Percentiles rank a stretch among this genome's conserved stretches.
These are phyloP conservation scores for Microcebus murinus DNA, from an alignment of 2,113 vertebrate genomes.

Conservation along the genomic window DNA sequence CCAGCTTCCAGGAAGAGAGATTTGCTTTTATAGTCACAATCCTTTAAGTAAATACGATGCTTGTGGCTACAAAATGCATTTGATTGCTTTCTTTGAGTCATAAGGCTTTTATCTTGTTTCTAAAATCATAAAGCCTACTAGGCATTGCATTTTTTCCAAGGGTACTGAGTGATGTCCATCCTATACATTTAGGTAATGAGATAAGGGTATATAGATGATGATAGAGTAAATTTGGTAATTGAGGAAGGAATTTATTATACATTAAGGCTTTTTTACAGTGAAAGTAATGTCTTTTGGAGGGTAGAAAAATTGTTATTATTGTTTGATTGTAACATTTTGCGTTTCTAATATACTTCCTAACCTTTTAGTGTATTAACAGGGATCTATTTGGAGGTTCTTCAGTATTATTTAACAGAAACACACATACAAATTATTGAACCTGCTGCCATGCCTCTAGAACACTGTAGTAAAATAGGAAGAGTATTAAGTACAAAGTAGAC, in stretches of 20 bases:
- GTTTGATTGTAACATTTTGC: constrained; percentile 14
- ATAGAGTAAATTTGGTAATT: constrained; percentile 57
- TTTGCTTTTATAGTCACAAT: constrained; percentile 83
- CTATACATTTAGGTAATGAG: constrained; percentile 71
- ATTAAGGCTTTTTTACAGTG: constrained; percentile 44
- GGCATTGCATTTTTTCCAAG: constrained; percentile 72
- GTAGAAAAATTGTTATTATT: constrained; percentile 39
- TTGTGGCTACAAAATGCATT: constrained; percentile 81
- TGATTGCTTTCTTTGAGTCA: constrained; percentile 81
- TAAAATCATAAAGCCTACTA: constrained; percentile 79
- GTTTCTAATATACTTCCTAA: constrained; percentile 49
- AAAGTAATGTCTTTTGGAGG: constrained; percentile 37
- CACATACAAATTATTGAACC: background rate
- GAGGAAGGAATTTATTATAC: constrained; percentile 60
- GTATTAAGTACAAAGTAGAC: background rate
- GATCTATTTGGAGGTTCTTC: background rate
- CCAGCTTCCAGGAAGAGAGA: constrained; percentile 82
- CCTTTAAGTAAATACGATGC: constrained; percentile 85
- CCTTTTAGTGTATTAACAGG: background rate
- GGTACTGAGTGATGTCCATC: constrained; percentile 71
- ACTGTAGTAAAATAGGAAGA: background rate
- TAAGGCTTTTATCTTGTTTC: constrained; percentile 84
- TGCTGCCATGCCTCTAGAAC: background rate
- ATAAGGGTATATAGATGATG: constrained; percentile 65
- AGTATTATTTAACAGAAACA: constrained; percentile 32